Evolutionary conservation across 2,888 invertebrate species (phyloP).

Genomic region (Pachliopta kotzebuea): DNA sequence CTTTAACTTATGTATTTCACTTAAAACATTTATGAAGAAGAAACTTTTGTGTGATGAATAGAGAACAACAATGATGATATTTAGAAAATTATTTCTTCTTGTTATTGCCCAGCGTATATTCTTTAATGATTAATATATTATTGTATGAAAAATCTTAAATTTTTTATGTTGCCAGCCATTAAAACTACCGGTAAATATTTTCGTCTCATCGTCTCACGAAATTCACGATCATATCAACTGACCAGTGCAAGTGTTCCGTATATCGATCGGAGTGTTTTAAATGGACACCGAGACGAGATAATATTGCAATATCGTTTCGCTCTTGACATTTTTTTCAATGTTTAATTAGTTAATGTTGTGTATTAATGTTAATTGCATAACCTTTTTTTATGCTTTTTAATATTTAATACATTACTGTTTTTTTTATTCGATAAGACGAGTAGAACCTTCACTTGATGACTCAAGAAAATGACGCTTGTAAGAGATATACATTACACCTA

Average conservation of each 20-base stretch:
- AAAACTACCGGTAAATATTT: slow-evolving; percentile 44
- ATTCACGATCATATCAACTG: slow-evolving; percentile 68
- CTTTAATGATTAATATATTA: not conserved
- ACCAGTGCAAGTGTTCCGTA: slow-evolving; percentile 67
- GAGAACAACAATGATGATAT: too few relatives aligned
- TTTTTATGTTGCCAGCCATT: slow-evolving; percentile 6
- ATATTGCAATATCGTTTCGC: slow-evolving; percentile 48
- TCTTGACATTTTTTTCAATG: slow-evolving; percentile 39
- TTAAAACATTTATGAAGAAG: too few relatives aligned
- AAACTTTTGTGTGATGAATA: too few relatives aligned
- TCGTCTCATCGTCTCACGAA: slow-evolving; percentile 53
- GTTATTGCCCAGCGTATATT: too few relatives aligned
- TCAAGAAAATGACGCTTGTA: too few relatives aligned
- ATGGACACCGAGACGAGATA: slow-evolving; percentile 43
- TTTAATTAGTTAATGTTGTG: slow-evolving; percentile 36
- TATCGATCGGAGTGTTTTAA: slow-evolving; percentile 60
- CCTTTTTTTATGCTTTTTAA: not conserved
- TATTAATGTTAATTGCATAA: not conserved
- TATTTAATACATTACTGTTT: not conserved
- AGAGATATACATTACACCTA: too few relatives aligned
- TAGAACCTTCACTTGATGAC: too few relatives aligned
- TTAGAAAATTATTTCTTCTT: too few relatives aligned
- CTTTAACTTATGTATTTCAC: too few relatives aligned
- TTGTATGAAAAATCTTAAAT: not conserved
- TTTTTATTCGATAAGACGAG: too few relatives aligned